Conservation (phyloP, 2,888 invertebrate species). For the Volucella inflata region DNA sequence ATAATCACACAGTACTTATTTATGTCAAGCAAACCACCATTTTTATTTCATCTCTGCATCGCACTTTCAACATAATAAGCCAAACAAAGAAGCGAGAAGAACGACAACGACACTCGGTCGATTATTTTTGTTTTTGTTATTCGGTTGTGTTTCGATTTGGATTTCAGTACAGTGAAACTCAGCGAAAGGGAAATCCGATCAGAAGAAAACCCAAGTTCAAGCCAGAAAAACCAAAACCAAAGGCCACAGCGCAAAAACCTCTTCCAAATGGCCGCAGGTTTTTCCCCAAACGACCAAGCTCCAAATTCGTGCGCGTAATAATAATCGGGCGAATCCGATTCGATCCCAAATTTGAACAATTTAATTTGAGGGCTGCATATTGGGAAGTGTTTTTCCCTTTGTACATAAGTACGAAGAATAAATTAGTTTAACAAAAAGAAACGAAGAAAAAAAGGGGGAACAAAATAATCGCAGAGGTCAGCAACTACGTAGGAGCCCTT, state of each 20-base stretch:
- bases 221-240: background rate
- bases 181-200: slow-evolving; percentile 43
- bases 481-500: slow-evolving; percentile 59
- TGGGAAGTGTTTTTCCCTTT: background rate
- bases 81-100: slow-evolving; percentile 47
- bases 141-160: slow-evolving; percentile 59
- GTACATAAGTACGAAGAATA: slow-evolving; percentile 8
- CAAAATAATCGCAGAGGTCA: slow-evolving; percentile 23
- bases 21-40: slow-evolving; percentile 39
- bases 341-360: slow-evolving; percentile 6
- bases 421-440: slow-evolving; percentile 34
- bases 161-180: slow-evolving; percentile 27
- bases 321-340: background rate
- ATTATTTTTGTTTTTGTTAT: slow-evolving; percentile 70
- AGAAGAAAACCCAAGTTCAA: background rate
- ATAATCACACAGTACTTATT: background rate
- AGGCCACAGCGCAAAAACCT: background rate
- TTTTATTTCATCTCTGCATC: slow-evolving; percentile 32
- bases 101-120: slow-evolving; percentile 20
- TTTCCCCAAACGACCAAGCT: slow-evolving; percentile 8
- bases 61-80: slow-evolving; percentile 8
- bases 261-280: slow-evolving; percentile 33
- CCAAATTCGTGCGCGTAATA: slow-evolving; percentile 33
- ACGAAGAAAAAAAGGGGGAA: slow-evolving; percentile 17
- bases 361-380: background rate